phyloP scores from a whole-genome alignment of 2,797 vertebrate genomes.

The Acrossocheilus fasciatus region DNA sequence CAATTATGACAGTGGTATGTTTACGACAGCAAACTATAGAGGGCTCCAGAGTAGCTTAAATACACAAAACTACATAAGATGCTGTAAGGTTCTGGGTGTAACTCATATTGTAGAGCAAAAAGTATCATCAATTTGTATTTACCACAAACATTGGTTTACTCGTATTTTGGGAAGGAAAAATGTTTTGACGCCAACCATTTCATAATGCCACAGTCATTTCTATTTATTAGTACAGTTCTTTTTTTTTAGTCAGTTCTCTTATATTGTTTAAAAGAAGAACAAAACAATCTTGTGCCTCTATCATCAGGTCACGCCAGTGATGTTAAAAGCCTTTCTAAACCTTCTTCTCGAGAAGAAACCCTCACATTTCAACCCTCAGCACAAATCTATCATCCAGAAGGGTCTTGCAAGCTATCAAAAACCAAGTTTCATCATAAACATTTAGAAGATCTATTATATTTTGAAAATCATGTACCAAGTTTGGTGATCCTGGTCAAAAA shows the following conservation, averaged over 20 bases:
- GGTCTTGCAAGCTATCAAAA: background rate
- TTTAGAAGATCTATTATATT: background rate
- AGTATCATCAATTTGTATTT: background rate
- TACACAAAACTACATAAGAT: background rate
- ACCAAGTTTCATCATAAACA: background rate
- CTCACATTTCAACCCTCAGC: background rate
- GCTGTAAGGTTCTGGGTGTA: background rate
- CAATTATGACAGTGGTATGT: background rate
- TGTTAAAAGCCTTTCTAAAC: background rate
- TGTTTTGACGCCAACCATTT: background rate
- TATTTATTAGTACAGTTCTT: background rate
- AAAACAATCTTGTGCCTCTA: background rate
- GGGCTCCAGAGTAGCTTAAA: background rate
- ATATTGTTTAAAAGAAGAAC: background rate
- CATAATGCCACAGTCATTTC: background rate
- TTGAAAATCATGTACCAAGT: background rate
- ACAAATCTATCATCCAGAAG: background rate
- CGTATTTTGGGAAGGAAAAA: background rate
- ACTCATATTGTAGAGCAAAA: no score
- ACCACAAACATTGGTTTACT: background rate
- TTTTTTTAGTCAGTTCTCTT: background rate
- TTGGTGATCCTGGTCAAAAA: background rate
- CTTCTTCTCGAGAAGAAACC: background rate
- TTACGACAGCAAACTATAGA: background rate
- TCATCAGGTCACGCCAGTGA: background rate